Percentiles rank a stretch among this genome's conserved stretches.
These are phyloP conservation scores for Calameuta pallipes DNA, from an alignment of 2,888 invertebrate genomes.

Conservation along the genomic window DNA sequence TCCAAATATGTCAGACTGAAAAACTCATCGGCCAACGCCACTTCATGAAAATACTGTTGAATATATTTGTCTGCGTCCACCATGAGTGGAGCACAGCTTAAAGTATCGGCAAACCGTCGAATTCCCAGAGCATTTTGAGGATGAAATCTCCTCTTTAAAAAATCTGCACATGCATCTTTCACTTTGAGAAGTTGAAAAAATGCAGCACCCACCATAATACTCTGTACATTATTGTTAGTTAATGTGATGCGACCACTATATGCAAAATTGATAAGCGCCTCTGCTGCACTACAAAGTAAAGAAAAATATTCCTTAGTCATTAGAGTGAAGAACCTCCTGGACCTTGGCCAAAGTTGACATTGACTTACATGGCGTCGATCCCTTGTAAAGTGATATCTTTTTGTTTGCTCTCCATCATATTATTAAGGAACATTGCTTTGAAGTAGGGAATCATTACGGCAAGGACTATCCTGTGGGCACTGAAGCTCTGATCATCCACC, in stretches of 20 bases:
- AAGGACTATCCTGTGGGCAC: slow-evolving; percentile 85
- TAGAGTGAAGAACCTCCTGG: background rate
- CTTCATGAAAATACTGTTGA: slow-evolving; percentile 82
- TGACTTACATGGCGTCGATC: slow-evolving; percentile 78
- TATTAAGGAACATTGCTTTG: slow-evolving; percentile 89
- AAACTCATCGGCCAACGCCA: slow-evolving; percentile 83
- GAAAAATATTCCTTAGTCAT: slow-evolving; percentile 17
- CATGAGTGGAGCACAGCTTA: slow-evolving; percentile 78
- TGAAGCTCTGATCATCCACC: slow-evolving; percentile 82
- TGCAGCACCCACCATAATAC: slow-evolving; percentile 85
- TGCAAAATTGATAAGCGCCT: slow-evolving; percentile 86
- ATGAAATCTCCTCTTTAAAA: slow-evolving; percentile 80
- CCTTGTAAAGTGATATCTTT: slow-evolving; percentile 85
- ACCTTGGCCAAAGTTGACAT: background rate
- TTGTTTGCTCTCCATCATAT: slow-evolving; percentile 87
- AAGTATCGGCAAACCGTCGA: slow-evolving; percentile 82
- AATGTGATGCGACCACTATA: slow-evolving; percentile 84
- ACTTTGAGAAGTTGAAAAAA: slow-evolving; percentile 84
- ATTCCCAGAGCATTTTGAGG: slow-evolving; percentile 85
- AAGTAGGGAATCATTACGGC: slow-evolving; percentile 91
- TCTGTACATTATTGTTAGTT: slow-evolving; percentile 84
- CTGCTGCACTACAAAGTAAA: slow-evolving; percentile 74
- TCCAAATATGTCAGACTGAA: slow-evolving; percentile 73
- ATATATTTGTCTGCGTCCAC: slow-evolving; percentile 83
- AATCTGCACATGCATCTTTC: slow-evolving; percentile 85